These are phyloP conservation scores for Gadopsis marmoratus DNA, from an alignment of 2,797 vertebrate genomes.

Conservation along the genomic window DNA sequence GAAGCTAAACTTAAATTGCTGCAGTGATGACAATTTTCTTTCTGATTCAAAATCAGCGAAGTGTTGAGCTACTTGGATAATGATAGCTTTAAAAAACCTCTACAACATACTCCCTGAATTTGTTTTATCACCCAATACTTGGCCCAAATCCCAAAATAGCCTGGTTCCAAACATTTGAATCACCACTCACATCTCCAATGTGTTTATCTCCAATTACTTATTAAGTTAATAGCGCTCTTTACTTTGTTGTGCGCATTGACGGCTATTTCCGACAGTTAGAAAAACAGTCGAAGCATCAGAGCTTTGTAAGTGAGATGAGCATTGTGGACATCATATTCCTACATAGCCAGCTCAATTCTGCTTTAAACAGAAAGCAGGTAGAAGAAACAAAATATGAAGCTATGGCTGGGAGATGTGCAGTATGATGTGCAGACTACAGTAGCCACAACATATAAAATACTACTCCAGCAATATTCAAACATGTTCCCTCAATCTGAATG, in stretches of 20 bases:
- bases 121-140: background rate
- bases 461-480: background rate
- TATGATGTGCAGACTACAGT: background rate
- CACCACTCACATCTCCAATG: background rate
- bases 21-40: background rate
- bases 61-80: background rate
- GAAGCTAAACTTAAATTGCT: conserved; percentile 15
- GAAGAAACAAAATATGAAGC: background rate
- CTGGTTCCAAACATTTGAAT: background rate
- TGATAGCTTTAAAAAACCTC: background rate
- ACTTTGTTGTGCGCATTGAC: background rate
- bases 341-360: background rate
- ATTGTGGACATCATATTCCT: background rate
- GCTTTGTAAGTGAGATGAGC: background rate
- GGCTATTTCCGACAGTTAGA: background rate
- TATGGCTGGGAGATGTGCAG: background rate
- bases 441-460: background rate
- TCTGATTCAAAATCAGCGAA: background rate
- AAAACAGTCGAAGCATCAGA: background rate
- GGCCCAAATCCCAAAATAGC: background rate
- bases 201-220: background rate
- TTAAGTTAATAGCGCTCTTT: background rate
- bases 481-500: too few relatives aligned
- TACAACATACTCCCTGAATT: conserved; percentile 21
- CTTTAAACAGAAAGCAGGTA: background rate